Percentiles rank a stretch among this genome's conserved stretches.
phyloP scores from a whole-genome alignment of 2,888 invertebrate species.

The Pharmacophagus antenor region DNA sequence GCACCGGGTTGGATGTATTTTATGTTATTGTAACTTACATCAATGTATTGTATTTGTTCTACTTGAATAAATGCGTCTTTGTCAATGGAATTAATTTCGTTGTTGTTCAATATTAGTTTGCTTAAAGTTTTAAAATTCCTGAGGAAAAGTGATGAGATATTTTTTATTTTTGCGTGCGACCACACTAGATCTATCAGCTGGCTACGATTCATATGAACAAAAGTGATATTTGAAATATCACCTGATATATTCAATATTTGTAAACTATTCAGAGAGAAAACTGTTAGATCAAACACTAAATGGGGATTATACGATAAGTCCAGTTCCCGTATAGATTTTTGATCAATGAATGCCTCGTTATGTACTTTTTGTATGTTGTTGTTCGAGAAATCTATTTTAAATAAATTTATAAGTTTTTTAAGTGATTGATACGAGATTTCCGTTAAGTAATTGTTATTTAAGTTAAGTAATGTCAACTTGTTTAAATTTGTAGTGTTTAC shows the following conservation, averaged over 20 bases:
- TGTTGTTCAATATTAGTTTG: constrained; percentile 46
- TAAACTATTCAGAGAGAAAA: constrained; percentile 41
- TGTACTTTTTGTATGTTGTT: constrained; percentile 45
- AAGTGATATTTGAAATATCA: constrained; percentile 39
- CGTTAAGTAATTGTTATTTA: constrained; percentile 54
- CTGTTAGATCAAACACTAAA: constrained; percentile 39
- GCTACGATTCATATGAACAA: constrained; percentile 37
- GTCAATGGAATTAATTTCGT: constrained; percentile 46
- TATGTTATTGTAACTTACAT: constrained; percentile 58
- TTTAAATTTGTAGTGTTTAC: constrained; percentile 51
- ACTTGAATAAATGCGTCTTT: constrained; percentile 45
- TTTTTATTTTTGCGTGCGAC: constrained; percentile 43
- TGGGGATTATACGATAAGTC: constrained; percentile 57
- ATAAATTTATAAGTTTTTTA: constrained; percentile 40
- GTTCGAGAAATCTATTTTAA: constrained; percentile 44
- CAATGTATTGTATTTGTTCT: constrained; percentile 41
- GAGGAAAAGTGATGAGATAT: constrained; percentile 45
- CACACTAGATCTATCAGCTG: constrained; percentile 43
- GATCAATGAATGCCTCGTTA: constrained; percentile 42
- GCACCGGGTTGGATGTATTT: constrained; percentile 53
- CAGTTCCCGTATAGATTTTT: constrained; percentile 43
- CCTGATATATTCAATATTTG: constrained; percentile 47
- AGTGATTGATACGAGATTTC: constrained; percentile 41
- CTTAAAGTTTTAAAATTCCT: constrained; percentile 41
- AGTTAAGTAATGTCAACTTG: constrained; percentile 43